Evolutionary conservation across 2,888 invertebrate genomes (phyloP).

Genomic region (Diogma glabrata): DNA sequence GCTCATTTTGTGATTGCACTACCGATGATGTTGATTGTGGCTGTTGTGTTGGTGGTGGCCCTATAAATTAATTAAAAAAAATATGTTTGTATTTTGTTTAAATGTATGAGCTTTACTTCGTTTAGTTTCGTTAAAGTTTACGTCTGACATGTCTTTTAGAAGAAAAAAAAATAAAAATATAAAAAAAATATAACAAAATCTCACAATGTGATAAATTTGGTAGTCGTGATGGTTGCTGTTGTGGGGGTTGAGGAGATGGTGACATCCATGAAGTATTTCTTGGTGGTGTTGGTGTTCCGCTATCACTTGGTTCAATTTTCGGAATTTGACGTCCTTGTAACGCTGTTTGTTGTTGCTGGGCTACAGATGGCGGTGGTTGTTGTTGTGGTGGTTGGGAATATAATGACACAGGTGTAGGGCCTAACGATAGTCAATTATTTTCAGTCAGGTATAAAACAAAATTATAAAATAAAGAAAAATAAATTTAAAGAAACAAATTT

Average conservation of each 20-base stretch:
- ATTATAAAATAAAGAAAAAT: slow-evolving; percentile 21
- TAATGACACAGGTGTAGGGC: slow-evolving; percentile 3
- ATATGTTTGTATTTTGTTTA: background rate
- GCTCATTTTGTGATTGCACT: background rate
- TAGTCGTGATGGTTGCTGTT: slow-evolving; percentile 30
- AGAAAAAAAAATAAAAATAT: slow-evolving; percentile 7
- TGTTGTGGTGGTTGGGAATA: slow-evolving; percentile 23
- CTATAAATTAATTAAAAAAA: background rate
- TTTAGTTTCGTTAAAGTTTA: too few species aligned
- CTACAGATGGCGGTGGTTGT: slow-evolving; percentile 25
- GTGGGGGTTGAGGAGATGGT: slow-evolving; percentile 27
- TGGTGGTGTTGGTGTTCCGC: slow-evolving; percentile 5
- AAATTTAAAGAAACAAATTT: slow-evolving; percentile 18
- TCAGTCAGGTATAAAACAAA: slow-evolving; percentile 17
- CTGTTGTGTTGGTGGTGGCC: slow-evolving; percentile 3
- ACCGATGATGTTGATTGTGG: background rate
- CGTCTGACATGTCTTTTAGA: too few species aligned
- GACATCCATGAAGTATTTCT: slow-evolving; percentile 33
- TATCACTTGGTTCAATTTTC: slow-evolving; percentile 34
- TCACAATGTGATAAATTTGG: slow-evolving; percentile 35
- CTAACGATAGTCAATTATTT: background rate
- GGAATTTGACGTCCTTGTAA: slow-evolving; percentile 32
- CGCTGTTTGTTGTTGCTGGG: slow-evolving; percentile 19
- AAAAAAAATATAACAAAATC: slow-evolving; percentile 20
- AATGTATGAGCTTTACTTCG: background rate